Evolutionary conservation across 1,140 invertebrate species (phyloP).

Genomic region (Coelopa frigida): DNA sequence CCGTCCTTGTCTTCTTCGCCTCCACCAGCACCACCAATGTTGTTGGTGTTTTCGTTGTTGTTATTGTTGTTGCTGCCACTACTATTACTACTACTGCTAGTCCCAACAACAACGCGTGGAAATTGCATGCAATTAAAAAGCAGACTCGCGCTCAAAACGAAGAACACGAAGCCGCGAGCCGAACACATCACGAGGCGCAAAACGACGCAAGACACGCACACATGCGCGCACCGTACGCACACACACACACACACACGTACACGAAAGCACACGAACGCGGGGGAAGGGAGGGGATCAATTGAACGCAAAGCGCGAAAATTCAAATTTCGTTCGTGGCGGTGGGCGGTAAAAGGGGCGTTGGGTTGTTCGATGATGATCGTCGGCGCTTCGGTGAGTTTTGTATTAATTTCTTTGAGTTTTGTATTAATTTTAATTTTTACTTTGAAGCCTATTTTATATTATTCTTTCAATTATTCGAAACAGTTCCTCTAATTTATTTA

Average conservation of each 20-base stretch:
- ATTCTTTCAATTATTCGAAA: too few species aligned
- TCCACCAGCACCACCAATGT: slow-evolving; percentile 17
- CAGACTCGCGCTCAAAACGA: slow-evolving; percentile 7
- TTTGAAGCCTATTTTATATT: too few species aligned
- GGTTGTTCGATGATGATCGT: too few species aligned
- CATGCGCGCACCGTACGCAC: neutral
- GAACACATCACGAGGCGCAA: slow-evolving; percentile 7
- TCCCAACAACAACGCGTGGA: neutral
- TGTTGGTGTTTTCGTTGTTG: slow-evolving; percentile 15
- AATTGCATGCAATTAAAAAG: slow-evolving; percentile 11
- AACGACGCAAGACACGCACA: slow-evolving; percentile 7
- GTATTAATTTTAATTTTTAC: too few species aligned
- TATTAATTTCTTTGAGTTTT: too few species aligned
- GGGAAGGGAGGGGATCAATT: too few species aligned
- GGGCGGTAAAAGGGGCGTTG: too few species aligned
- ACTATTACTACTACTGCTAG: neutral
- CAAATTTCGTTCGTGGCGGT: too few species aligned
- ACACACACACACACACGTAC: neutral
- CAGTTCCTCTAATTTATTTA: too few species aligned
- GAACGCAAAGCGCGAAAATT: too few species aligned
- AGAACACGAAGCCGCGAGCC: slow-evolving; percentile 8
- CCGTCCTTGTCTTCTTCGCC: slow-evolving; percentile 9
- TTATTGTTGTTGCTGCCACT: neutral
- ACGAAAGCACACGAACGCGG: too few species aligned
- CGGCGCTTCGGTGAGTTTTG: too few species aligned